phyloP scores from a whole-genome alignment of 1,140 invertebrate species.

The Temnothorax curvispinosus region DNA sequence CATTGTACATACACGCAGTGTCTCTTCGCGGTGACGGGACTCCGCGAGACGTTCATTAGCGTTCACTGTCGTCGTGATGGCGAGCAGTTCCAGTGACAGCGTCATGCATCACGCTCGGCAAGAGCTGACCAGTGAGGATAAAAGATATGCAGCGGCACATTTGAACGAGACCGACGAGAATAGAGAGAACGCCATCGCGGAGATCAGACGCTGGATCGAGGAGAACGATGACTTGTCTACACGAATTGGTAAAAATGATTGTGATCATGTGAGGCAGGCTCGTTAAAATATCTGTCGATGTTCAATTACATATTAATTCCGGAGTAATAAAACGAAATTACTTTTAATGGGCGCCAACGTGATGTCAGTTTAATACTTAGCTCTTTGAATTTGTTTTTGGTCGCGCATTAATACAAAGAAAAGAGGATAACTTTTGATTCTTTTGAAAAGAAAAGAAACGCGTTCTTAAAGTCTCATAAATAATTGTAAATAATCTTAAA shows the following conservation, averaged over 20 bases:
- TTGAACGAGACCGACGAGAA: conserved; percentile 79
- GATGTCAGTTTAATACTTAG: background rate
- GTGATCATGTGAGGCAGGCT: background rate
- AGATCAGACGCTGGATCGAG: conserved; percentile 78
- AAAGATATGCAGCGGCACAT: conserved; percentile 72
- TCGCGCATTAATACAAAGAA: too few relatives aligned
- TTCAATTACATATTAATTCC: background rate
- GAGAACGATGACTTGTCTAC: conserved; percentile 65
- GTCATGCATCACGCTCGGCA: background rate
- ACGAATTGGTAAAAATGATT: conserved; percentile 74
- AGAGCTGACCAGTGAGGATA: conserved; percentile 63
- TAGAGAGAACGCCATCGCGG: conserved; percentile 73
- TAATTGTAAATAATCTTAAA: too few relatives aligned
- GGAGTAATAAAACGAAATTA: background rate
- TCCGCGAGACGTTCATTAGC: background rate
- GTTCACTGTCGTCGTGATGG: background rate
- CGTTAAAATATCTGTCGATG: background rate
- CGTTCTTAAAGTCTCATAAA: too few relatives aligned
- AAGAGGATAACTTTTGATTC: too few relatives aligned
- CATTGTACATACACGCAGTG: background rate
- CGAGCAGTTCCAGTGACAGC: too few relatives aligned
- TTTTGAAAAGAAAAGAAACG: too few relatives aligned
- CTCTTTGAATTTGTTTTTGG: too few relatives aligned
- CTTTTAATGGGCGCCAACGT: background rate
- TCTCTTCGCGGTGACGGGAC: background rate